Conservation (phyloP, 2,888 invertebrate species). For the Cephonodes hylas region DNA sequence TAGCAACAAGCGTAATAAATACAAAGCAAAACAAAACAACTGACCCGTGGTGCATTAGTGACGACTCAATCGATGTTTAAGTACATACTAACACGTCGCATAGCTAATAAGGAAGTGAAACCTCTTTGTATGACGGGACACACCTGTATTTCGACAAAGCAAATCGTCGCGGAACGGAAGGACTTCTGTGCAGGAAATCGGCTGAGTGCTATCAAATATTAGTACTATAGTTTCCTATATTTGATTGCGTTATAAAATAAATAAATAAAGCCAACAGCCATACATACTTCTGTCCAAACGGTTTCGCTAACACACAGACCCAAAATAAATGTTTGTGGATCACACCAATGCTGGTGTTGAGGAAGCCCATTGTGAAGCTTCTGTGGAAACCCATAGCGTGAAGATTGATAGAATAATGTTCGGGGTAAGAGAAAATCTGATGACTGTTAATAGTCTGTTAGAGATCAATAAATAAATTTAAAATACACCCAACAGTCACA, state of each 20-base stretch:
- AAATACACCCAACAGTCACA: too few relatives aligned
- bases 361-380: too few relatives aligned
- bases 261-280: not conserved
- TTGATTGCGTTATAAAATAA: not conserved
- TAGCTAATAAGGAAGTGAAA: slow-evolving; percentile 17
- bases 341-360: too few relatives aligned
- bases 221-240: not conserved
- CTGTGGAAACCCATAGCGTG: too few relatives aligned
- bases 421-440: too few relatives aligned
- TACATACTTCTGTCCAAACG: too few relatives aligned
- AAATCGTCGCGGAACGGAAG: not conserved
- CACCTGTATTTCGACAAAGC: not conserved
- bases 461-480: too few relatives aligned
- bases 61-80: not conserved
- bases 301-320: too few relatives aligned
- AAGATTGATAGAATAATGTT: too few relatives aligned
- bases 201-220: not conserved
- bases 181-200: not conserved
- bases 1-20: not conserved
- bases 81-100: not conserved
- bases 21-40: not conserved
- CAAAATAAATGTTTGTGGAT: too few relatives aligned
- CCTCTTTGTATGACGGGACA: slow-evolving; percentile 3
- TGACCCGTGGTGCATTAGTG: not conserved
- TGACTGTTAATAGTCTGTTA: too few relatives aligned